These are phyloP conservation scores for Calephelis virginiensis DNA, from an alignment of 1,140 invertebrate genomes.

Conservation along the genomic window DNA sequence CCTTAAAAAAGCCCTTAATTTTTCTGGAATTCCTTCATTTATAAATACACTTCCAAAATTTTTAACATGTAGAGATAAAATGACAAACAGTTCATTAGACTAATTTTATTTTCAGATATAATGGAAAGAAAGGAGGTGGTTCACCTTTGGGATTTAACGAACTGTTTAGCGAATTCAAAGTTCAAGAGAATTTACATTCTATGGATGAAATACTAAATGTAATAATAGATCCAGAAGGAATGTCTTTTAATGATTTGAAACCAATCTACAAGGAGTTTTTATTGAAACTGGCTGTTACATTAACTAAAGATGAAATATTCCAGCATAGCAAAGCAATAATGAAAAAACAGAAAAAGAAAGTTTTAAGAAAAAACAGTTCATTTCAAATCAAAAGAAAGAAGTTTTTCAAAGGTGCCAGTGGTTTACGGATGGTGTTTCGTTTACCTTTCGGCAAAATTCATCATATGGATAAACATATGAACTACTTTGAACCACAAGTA, in stretches of 20 bases:
- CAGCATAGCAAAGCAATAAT: constrained; percentile 93
- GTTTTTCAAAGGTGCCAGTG: constrained; percentile 77
- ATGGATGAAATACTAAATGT: constrained; percentile 92
- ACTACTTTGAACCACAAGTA: constrained; percentile 43
- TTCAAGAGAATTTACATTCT: constrained; percentile 91
- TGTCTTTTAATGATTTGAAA: constrained; percentile 95
- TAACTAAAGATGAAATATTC: constrained; percentile 94
- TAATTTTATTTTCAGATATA: constrained; percentile 72
- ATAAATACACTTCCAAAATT: no score
- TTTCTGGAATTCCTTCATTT: no score
- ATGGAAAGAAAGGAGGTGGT: constrained; percentile 81
- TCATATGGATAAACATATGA: constrained; percentile 55
- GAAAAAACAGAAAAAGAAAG: constrained; percentile 87
- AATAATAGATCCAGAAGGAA: constrained; percentile 93
- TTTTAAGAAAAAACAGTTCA: constrained; percentile 76
- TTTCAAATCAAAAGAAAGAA: constrained; percentile 77
- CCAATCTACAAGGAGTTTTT: constrained; percentile 94
- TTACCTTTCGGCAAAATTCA: constrained; percentile 77
- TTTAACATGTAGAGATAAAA: no score
- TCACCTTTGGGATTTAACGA: constrained; percentile 90
- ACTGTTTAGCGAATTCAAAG: constrained; percentile 89
- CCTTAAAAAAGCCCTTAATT: no score
- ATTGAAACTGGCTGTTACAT: constrained; percentile 89
- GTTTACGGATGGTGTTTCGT: constrained; percentile 78
- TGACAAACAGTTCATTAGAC: no score